A percentile compares a stretch with the other conserved stretches of the same genome.
phyloP scores from a whole-genome alignment of 2,113 vertebrate species.

The Xenus cinereus region DNA sequence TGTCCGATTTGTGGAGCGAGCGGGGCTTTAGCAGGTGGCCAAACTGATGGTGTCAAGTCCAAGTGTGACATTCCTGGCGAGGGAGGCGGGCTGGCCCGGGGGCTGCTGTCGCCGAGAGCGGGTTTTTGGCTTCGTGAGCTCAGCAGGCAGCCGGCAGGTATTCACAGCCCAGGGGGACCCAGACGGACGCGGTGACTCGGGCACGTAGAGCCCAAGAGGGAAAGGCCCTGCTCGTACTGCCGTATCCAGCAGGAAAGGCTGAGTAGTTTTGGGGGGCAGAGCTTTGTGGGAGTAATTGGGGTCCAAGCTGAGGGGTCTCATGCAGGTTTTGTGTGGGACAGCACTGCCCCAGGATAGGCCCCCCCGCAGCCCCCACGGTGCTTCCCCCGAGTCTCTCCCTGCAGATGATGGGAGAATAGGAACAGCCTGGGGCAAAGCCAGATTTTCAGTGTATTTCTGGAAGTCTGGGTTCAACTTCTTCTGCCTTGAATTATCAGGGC shows the following conservation, averaged over 20 bases:
- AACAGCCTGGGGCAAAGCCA: not conserved
- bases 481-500: not conserved
- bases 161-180: not conserved
- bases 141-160: not conserved
- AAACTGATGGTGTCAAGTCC: not conserved
- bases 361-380: accelerated
- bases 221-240: not conserved
- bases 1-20: not conserved
- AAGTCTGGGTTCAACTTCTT: not conserved
- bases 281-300: not conserved
- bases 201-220: not conserved
- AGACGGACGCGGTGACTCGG: not conserved
- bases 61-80: not conserved
- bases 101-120: not conserved
- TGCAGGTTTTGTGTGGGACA: not conserved
- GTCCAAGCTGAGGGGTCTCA: not conserved
- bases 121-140: not conserved
- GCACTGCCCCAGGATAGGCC: not conserved
- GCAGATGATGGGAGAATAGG: not conserved
- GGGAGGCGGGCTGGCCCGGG: not conserved
- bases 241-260: not conserved
- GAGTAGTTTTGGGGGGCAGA: not conserved
- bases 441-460: not conserved
- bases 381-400: not conserved
- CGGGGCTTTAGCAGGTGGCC: not conserved